A percentile compares a stretch with the other conserved stretches of the same genome.
These are phyloP conservation scores for Plodia interpunctella DNA, from an alignment of 1,140 invertebrate genomes.

Conservation along the genomic window DNA sequence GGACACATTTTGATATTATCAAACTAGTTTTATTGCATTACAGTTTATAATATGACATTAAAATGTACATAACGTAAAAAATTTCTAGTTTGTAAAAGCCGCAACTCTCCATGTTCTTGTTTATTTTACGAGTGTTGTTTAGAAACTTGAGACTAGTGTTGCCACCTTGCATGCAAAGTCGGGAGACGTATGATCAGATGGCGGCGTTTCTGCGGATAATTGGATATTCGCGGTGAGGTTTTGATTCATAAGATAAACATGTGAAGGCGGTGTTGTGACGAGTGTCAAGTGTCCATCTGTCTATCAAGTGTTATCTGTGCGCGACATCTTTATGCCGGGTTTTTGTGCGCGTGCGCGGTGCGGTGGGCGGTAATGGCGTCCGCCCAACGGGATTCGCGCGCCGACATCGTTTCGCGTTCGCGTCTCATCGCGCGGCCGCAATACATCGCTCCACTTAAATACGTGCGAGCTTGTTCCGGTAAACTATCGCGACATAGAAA, in stretches of 20 bases:
- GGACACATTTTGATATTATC: constrained; percentile 26
- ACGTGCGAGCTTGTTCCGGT: constrained; percentile 65
- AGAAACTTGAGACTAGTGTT: constrained; percentile 25
- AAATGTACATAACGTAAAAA: constrained; percentile 49
- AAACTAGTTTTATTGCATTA: constrained; percentile 32
- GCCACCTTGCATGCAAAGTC: constrained; percentile 41
- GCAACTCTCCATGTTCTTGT: constrained; percentile 27
- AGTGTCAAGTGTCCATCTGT: constrained; percentile 60
- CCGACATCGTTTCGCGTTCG: constrained; percentile 69
- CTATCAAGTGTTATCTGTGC: constrained; percentile 55
- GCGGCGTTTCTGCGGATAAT: constrained; percentile 47
- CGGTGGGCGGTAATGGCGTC: constrained; percentile 67
- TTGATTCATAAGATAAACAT: constrained; percentile 49
- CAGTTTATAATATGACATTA: constrained; percentile 48
- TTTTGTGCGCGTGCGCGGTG: constrained; percentile 62
- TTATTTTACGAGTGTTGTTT: constrained; percentile 44
- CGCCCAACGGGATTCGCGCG: constrained; percentile 69
- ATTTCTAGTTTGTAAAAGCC: constrained; percentile 41
- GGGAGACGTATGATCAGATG: constrained; percentile 24
- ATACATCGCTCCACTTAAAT: constrained; percentile 71
- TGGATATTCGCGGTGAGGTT: constrained; percentile 48
- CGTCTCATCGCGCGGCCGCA: constrained; percentile 69
- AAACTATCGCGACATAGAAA: constrained; percentile 51
- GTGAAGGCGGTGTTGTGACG: constrained; percentile 47
- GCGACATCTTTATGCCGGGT: constrained; percentile 61